These are phyloP conservation scores for Nephrocerus scutellatus DNA, from an alignment of 2,888 invertebrate species.

Conservation along the genomic window DNA sequence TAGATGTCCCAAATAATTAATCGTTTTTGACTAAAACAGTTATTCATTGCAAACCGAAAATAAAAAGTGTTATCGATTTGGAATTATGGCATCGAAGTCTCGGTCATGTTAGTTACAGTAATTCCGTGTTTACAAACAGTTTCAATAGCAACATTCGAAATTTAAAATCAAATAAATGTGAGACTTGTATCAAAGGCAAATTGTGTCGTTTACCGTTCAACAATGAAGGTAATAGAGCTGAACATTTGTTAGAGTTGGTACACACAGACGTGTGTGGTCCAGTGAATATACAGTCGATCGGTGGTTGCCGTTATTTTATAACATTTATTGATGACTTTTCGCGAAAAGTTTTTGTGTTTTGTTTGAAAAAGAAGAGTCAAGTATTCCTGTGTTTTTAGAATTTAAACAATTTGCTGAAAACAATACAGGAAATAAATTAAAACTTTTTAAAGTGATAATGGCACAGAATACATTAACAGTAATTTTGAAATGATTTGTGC, in stretches of 20 bases:
- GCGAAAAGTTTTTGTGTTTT: slow-evolving; percentile 14
- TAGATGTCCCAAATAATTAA: too few species aligned
- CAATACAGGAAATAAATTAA: too few species aligned
- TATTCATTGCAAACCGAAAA: too few species aligned
- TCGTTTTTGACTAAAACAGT: too few species aligned
- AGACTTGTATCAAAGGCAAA: slow-evolving; percentile 27
- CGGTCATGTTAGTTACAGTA: too few species aligned
- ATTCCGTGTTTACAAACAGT: too few species aligned
- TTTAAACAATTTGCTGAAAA: slow-evolving; percentile 23
- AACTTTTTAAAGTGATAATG: too few species aligned
- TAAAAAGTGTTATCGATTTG: too few species aligned
- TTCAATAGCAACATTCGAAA: too few species aligned
- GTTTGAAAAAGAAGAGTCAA: slow-evolving; percentile 21
- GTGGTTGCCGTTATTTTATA: slow-evolving; percentile 34
- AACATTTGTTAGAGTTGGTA: slow-evolving; percentile 28
- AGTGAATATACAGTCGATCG: slow-evolving; percentile 31
- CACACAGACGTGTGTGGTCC: slow-evolving; percentile 40
- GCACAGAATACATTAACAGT: too few species aligned
- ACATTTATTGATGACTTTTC: slow-evolving; percentile 36
- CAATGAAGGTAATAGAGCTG: slow-evolving; percentile 18
- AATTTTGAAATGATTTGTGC: too few species aligned
- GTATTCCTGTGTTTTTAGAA: slow-evolving; percentile 19
- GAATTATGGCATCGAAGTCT: too few species aligned
- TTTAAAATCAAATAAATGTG: slow-evolving; percentile 22
- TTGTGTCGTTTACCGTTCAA: slow-evolving; percentile 22